A percentile compares a stretch with the other conserved stretches of the same genome.
Evolutionary conservation across 2,797 vertebrate species (phyloP).

Genomic region (Urocyon cinereoargenteus): DNA sequence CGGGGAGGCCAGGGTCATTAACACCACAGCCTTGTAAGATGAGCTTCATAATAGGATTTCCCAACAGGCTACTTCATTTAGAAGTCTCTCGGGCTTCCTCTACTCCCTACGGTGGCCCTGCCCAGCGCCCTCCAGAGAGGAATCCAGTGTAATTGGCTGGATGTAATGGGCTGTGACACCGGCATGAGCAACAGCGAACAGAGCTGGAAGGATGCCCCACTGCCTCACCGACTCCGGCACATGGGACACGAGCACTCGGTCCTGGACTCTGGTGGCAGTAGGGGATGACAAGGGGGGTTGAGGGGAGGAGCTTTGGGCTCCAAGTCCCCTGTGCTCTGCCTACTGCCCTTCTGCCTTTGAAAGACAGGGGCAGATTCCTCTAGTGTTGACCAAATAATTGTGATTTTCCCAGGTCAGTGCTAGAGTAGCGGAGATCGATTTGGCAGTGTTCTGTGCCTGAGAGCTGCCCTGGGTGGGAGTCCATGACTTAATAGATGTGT

Average conservation of each 20-base stretch:
- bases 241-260: no score
- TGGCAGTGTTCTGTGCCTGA: background rate
- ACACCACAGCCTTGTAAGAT: background rate
- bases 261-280: background rate
- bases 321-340: background rate
- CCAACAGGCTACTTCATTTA: constrained; percentile 72
- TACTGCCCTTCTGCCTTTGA: background rate
- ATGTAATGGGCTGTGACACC: constrained; percentile 69
- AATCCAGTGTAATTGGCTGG: constrained; percentile 53
- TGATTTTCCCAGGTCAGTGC: background rate
- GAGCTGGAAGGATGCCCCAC: background rate
- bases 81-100: constrained; percentile 46
- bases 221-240: background rate
- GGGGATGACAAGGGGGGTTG: no score
- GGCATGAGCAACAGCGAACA: constrained; percentile 2
- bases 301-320: background rate
- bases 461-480: background rate
- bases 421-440: background rate
- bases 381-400: background rate
- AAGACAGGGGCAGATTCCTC: background rate
- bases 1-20: constrained; percentile 27
- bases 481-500: background rate
- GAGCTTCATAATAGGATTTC: constrained; percentile 71
- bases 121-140: constrained; percentile 44
- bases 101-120: constrained; percentile 14